Evolutionary conservation across 1,140 invertebrate species (phyloP).

Genomic region (Vollenhovia emeryi): DNA sequence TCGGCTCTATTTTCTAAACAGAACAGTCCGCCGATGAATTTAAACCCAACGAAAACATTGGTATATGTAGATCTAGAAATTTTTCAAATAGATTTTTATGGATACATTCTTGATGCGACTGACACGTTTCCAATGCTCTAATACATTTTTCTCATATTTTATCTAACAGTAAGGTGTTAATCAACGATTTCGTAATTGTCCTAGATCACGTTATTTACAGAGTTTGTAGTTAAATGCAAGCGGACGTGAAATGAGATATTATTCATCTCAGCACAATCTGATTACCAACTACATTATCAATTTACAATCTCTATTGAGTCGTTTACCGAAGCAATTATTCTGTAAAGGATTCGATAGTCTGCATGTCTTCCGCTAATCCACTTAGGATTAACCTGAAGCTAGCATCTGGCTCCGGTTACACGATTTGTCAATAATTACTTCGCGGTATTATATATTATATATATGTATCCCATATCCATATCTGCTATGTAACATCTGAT

Average conservation of each 20-base stretch:
- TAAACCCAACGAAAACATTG: not conserved
- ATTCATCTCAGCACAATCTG: not conserved
- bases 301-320: not conserved
- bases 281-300: not conserved
- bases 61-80: not conserved
- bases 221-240: not conserved
- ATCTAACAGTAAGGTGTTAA: not conserved
- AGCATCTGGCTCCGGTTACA: not conserved
- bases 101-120: not conserved
- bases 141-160: not conserved
- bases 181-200: not conserved
- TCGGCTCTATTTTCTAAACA: not conserved
- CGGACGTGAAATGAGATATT: not conserved
- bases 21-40: not conserved
- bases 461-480: conserved; percentile 6
- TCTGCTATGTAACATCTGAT: conserved; percentile 30
- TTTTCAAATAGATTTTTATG: not conserved
- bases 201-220: not conserved
- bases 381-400: conserved; percentile 4
- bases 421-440: conserved; percentile 55
- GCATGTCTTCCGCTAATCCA: not conserved
- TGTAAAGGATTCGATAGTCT: not conserved
- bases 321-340: not conserved
- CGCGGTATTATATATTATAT: conserved; percentile 28
- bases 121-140: too few relatives aligned